Evolutionary conservation across 2,797 vertebrate species (phyloP).

Genomic region (Cossypha polioptera): DNA sequence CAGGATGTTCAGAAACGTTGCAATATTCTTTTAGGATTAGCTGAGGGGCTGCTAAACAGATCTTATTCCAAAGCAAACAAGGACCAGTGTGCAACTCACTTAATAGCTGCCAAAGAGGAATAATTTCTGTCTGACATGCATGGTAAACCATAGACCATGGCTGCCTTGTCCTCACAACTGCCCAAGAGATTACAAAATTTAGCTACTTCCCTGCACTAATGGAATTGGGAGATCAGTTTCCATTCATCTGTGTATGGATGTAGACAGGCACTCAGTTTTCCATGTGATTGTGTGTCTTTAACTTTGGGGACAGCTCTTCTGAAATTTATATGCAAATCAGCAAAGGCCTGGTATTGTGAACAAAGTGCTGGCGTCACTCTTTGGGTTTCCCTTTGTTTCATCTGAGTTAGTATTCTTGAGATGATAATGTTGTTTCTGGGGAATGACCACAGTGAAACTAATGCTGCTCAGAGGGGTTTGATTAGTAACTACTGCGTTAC

Average conservation of each 20-base stretch:
- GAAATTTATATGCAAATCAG: neutral
- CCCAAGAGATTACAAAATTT: neutral
- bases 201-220: neutral
- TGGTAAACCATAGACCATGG: neutral
- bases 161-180: neutral
- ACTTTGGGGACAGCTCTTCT: neutral
- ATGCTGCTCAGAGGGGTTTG: neutral
- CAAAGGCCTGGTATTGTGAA: neutral
- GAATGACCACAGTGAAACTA: neutral
- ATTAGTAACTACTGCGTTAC: neutral
- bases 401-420: neutral
- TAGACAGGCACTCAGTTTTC: neutral
- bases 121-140: neutral
- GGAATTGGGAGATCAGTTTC: neutral
- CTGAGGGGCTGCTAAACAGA: neutral
- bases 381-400: neutral
- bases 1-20: neutral
- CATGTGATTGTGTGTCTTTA: neutral
- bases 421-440: neutral
- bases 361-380: neutral
- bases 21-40: neutral
- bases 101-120: neutral
- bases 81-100: neutral
- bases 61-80: neutral
- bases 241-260: accelerated